Evolutionary conservation across 2,797 vertebrate species (phyloP), one percentile per base, ranked within the genome.

Genomic region (Psittacula echo): DNA sequence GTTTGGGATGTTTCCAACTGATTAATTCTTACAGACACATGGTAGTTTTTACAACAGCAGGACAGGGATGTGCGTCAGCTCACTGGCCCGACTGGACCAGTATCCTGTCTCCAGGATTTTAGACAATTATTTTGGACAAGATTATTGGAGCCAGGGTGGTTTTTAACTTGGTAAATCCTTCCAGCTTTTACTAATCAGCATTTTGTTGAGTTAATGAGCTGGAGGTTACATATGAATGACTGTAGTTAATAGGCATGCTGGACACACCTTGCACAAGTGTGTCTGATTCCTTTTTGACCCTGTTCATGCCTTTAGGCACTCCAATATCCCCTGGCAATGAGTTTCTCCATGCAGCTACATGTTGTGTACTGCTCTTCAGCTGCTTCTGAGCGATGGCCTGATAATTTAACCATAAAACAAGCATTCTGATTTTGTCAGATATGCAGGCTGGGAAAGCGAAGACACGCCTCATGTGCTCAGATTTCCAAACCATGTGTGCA

Each of bases 1-100:
- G 29, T 51, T 81, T 96, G 96, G 93, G 41, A 47, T 14, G 27
- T 41, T 97, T 94, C 96, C 95, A 97, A 58, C 20, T 90, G 96
- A 78, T 87, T 91, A 90, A 88, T 90, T 93, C 81, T 76, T 94
- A 30, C 37, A 62, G 60, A 41, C 67, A 76, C 44, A 21, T 0
- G 0, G 58, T 24, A 45, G 44, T 42, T 93, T 78, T 94, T 51
- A 86, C 83, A 90, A 70, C 80, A 75, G 56, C 61, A 95, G 87
- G 53, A 87, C 17, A 0, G 90, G 94, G 93, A 95, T 93, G 90
- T 95, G 96, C 77, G 67, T 95, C 95, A 95, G 65, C 68, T 86
- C 82, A 54, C 66, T 60, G 71, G 77, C 85, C 83, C 1, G 15
- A 84, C 64, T 37, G 66, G 62, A 68, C 44, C 3, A 0, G 47